A percentile compares a stretch with the other conserved stretches of the same genome.
Conservation (phyloP, 2,113 vertebrate genomes). For the Marcusenius ussheri region DNA sequence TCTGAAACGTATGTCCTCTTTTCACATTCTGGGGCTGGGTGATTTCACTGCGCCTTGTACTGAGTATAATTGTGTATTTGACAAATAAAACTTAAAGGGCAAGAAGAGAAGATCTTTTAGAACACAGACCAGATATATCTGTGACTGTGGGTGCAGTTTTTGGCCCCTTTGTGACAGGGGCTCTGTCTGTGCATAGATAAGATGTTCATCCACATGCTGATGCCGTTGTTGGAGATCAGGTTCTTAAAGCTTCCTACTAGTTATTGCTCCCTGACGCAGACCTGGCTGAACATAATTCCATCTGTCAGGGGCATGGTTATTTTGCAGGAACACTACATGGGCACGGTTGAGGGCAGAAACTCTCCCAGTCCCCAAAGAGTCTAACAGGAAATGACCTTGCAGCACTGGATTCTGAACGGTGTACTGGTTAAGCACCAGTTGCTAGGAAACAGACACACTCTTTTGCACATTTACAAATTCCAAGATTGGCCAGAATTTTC, state of each 20-base stretch:
- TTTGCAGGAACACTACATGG: neutral
- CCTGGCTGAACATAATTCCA: neutral
- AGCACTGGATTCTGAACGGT: neutral
- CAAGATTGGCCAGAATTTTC: neutral
- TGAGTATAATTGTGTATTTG: too few species aligned
- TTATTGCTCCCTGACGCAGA: neutral
- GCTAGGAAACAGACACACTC: constrained; percentile 3
- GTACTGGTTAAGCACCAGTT: neutral
- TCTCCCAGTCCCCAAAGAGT: neutral
- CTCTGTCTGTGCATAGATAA: neutral
- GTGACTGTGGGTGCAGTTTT: neutral
- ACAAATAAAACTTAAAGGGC: neutral
- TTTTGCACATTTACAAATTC: neutral
- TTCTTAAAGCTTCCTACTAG: neutral
- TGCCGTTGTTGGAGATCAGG: neutral
- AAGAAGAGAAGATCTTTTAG: neutral
- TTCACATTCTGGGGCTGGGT: too few species aligned
- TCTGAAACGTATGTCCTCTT: too few species aligned
- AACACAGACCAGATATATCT: neutral
- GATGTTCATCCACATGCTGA: neutral
- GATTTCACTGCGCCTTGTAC: too few species aligned
- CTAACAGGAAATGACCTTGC: constrained; percentile 2
- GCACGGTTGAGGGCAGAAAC: neutral
- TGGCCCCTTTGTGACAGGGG: neutral
- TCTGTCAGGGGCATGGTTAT: neutral